Percentiles rank a stretch among this genome's conserved stretches.
Conservation (phyloP, 2,797 vertebrate species). For the Phalanger gymnotis region DNA sequence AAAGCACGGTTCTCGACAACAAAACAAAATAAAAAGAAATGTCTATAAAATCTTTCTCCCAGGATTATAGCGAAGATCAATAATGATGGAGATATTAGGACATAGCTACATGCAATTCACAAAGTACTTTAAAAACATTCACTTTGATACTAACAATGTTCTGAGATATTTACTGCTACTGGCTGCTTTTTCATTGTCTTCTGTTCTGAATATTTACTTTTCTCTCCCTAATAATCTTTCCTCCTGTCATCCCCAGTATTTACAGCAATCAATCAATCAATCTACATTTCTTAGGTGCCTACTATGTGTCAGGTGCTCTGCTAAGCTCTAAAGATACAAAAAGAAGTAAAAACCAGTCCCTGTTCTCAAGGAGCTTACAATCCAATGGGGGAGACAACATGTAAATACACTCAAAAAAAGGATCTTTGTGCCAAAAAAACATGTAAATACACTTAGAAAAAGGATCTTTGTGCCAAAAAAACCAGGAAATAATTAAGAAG, state of each 20-base stretch:
- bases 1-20: background rate
- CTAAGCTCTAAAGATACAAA: background rate
- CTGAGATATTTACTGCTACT: background rate
- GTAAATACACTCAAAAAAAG: background rate
- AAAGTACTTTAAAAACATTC: background rate
- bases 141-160: background rate
- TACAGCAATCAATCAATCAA: background rate
- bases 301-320: background rate
- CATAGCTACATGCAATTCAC: background rate
- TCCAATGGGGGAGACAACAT: background rate
- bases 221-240: background rate
- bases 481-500: background rate
- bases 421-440: background rate
- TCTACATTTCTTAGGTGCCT: background rate
- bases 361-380: background rate
- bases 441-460: background rate
- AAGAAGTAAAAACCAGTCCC: background rate
- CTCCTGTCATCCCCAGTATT: background rate
- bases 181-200: background rate
- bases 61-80: background rate
- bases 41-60: background rate
- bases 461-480: background rate
- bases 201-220: background rate
- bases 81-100: background rate
- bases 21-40: background rate